Evolutionary conservation across 1,140 invertebrate genomes (phyloP).

Genomic region (honey bee (Apis mellifera)): Amel_HAv3.1 CM009938.2:2145501-2146000

Average conservation of each 20-base stretch:
- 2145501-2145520: not conserved
- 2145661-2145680: not conserved
- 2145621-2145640: not conserved
- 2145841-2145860: too few species aligned
- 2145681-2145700: not conserved
- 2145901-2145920: not conserved
- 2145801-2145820: not conserved
- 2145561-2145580: not conserved
- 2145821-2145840: slow-evolving; percentile 26
- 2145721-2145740: not conserved
- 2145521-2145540: not conserved
- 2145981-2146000: slow-evolving; percentile 5
- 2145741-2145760: not conserved
- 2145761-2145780: too few species aligned
- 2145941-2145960: slow-evolving; percentile 19
- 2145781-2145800: not conserved
- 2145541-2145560: slow-evolving; percentile 13
- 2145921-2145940: not conserved
- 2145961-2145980: slow-evolving; percentile 21
- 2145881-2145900: not conserved
- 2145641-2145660: not conserved
- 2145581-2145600: slow-evolving; percentile 13
- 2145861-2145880: not conserved
- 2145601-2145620: not conserved
- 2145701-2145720: not conserved